Conservation (phyloP, 2,113 vertebrate species). For the Sinocyclocheilus anophthalmus region DNA sequence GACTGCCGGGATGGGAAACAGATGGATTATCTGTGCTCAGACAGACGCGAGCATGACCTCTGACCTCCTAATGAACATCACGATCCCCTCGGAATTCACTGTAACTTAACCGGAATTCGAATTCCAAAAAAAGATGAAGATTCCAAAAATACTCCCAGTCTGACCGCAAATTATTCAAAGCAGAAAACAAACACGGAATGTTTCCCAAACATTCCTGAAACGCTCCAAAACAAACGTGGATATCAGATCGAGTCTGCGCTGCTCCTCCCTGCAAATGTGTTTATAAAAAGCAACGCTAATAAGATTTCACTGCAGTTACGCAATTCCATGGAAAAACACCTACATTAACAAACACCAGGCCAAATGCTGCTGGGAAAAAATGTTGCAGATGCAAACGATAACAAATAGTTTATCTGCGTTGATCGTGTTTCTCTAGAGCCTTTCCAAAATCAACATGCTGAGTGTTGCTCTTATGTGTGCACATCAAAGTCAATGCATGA, state of each 20-base stretch:
- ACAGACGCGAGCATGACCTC: slow-evolving; percentile 5
- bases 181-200: slow-evolving; percentile 28
- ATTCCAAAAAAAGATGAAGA: slow-evolving; percentile 11
- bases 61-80: background rate
- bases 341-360: background rate
- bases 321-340: no score
- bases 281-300: background rate
- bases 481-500: no score
- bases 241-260: slow-evolving; percentile 6
- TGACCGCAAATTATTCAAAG: background rate
- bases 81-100: no score
- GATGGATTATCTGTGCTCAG: background rate
- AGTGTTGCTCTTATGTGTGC: no score
- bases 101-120: slow-evolving; percentile 1
- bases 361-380: slow-evolving; percentile 50
- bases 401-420: slow-evolving; percentile 41
- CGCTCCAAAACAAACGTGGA: background rate
- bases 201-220: slow-evolving; percentile 36
- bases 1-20: slow-evolving; percentile 15
- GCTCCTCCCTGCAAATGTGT: background rate
- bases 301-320: slow-evolving; percentile 28
- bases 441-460: slow-evolving; percentile 48
- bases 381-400: slow-evolving; percentile 44
- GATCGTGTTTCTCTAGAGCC: slow-evolving; percentile 32
- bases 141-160: background rate